Percentiles rank a stretch among this genome's conserved stretches.
Evolutionary conservation across 2,797 vertebrate genomes (phyloP).

Genomic region (Euthynnus affinis): DNA sequence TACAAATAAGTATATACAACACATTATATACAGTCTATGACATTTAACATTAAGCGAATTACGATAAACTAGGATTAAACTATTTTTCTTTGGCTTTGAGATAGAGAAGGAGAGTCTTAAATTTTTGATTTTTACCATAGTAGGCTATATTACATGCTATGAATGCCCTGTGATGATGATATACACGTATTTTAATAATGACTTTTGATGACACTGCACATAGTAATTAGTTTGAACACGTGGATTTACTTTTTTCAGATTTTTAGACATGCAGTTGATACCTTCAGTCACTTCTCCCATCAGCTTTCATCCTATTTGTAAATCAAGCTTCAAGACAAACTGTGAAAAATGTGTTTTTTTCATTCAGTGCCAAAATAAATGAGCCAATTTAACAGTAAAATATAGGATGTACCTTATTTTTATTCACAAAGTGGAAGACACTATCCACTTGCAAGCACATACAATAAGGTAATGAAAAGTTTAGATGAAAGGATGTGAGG

Average conservation of each 20-base stretch:
- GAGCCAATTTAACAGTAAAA: constrained; percentile 1
- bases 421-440: not conserved
- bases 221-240: not conserved
- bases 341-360: not conserved
- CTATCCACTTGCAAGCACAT: not conserved
- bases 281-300: not conserved
- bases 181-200: not conserved
- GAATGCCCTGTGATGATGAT: not conserved
- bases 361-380: not conserved
- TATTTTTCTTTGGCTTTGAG: not conserved
- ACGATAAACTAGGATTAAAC: too few relatives aligned
- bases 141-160: not conserved
- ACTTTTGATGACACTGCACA: not conserved
- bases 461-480: not conserved
- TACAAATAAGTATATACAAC: too few relatives aligned
- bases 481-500: not conserved
- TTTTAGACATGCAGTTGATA: not conserved
- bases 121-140: not conserved
- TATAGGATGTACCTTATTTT: not conserved
- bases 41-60: too few relatives aligned
- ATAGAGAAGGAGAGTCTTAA: not conserved
- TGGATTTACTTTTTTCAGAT: not conserved
- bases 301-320: not conserved
- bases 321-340: not conserved
- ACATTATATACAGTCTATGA: too few relatives aligned